Percentiles rank a stretch among this genome's conserved stretches.
Conservation (phyloP, 2,113 vertebrate species). For the Oostethus manadensis region DNA sequence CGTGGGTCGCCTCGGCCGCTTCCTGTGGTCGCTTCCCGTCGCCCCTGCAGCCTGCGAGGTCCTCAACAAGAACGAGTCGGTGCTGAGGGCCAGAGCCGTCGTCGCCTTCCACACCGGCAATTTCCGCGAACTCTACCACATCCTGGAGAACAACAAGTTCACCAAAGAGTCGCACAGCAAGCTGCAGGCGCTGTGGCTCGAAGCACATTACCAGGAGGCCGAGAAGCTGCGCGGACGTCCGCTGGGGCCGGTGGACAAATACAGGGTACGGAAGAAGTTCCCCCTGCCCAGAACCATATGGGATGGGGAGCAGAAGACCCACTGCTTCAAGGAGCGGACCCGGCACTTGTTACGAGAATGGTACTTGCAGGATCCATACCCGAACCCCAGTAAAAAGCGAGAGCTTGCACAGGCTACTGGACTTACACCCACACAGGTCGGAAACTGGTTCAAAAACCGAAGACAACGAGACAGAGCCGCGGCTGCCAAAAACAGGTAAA, state of each 20-base stretch:
- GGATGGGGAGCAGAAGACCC: conserved; percentile 99
- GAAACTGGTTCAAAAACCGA: conserved; percentile 99
- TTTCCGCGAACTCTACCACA: conserved; percentile 97
- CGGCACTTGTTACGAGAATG: conserved; percentile 95
- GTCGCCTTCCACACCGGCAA: conserved; percentile 97
- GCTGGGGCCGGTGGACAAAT: conserved; percentile 98
- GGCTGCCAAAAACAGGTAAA: conserved; percentile 95
- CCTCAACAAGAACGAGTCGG: conserved; percentile 96
- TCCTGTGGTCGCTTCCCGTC: conserved; percentile 98
- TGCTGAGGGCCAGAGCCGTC: conserved; percentile 90
- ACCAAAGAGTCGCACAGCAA: conserved; percentile 98
- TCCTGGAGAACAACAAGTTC: conserved; percentile 99
- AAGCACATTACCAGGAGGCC: conserved; percentile 98
- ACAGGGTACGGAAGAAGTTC: conserved; percentile 99
- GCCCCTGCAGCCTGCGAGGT: conserved; percentile 97
- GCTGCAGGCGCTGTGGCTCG: conserved; percentile 96
- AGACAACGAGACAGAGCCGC: conserved; percentile 98
- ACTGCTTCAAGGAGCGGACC: conserved; percentile 99
- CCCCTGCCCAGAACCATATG: conserved; percentile 97
- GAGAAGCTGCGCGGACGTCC: conserved; percentile 97
- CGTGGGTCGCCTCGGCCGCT: conserved; percentile 95
- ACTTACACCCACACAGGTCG: conserved; percentile 98
- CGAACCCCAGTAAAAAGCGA: conserved; percentile 96
- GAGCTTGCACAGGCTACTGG: conserved; percentile 98
- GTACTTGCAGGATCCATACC: conserved; percentile 99